Conservation (phyloP, 2,888 invertebrate genomes). For the Lasioglossum oenotherae region DNA sequence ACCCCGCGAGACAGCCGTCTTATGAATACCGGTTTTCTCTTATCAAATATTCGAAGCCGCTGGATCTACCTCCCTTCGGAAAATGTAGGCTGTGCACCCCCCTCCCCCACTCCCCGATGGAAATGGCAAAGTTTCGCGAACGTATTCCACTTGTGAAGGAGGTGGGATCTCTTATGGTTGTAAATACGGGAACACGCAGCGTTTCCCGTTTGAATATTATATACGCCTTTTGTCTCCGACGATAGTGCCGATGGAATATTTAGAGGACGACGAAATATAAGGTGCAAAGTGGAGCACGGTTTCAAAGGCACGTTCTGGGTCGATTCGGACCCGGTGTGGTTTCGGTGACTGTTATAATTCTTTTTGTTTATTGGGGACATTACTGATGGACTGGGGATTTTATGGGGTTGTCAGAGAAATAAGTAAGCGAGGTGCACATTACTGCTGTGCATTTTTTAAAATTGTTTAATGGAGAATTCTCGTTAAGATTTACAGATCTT, state of each 20-base stretch:
- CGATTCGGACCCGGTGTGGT: too few species aligned
- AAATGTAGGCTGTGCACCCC: background rate
- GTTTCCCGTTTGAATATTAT: background rate
- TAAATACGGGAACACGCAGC: background rate
- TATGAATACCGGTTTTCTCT: slow-evolving; percentile 4
- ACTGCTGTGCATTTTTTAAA: too few species aligned
- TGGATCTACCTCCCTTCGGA: background rate
- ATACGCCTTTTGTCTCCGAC: background rate
- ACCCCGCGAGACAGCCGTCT: background rate
- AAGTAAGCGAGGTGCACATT: too few species aligned
- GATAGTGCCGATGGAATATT: background rate
- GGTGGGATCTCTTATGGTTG: background rate
- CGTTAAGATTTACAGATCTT: too few species aligned
- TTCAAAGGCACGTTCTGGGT: background rate
- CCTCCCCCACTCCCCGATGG: background rate
- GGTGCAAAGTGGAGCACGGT: background rate
- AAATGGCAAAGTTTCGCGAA: background rate
- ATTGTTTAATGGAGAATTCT: too few species aligned
- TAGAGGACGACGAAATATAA: background rate
- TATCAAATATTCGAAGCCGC: slow-evolving; percentile 10
- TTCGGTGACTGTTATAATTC: too few species aligned
- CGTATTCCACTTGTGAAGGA: background rate
- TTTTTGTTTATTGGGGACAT: too few species aligned
- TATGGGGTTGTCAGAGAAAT: too few species aligned
- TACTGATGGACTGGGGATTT: too few species aligned